Base-by-base conservation (phyloP, 2,797 vertebrate genomes). In the Poliocrania exsul region DNA sequence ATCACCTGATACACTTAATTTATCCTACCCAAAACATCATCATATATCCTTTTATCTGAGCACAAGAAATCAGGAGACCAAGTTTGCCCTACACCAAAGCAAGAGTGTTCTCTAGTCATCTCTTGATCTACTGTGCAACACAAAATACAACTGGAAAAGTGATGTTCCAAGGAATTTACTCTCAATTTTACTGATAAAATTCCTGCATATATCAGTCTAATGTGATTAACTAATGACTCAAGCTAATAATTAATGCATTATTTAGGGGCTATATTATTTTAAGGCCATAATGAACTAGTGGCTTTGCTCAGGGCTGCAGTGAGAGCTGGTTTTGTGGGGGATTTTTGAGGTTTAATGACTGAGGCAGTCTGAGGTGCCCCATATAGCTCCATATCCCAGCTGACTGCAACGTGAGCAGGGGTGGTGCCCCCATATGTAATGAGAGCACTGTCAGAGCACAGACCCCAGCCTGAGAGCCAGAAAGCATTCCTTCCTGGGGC, bases 181-280 rank as follows among this genome's bases (percentile, higher is more conserved):
- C 92, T 86, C 70, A 78, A 26, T 88, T 84, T 71, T 78, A 23
- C 61, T 42, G n/a, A 81, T 75, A 71, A 86, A 93, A 81, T 87
- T 35, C 54, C 54, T 71, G 46, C 46, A 53, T 46, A 1, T 54
- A 65, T 69, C 62, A 93, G 46, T 74, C 57, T 92, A 88, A 93
- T 81, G 49, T 54, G 73, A 89, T 92, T 90, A 93, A 79, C 62
- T 92, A 81, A 90, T 38, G 37, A 86, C 47, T 24, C 47, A 88
- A 83, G 33, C 24, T 90, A 80, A 60, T 88, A 86, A 94, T 92
- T 86, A 86, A 81, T n/a, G 8, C 5, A 11, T 16, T 86, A 49
- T 93, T 86, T 74, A 81, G 37, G 88, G 58, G n/a, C 44, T 60
- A 19, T 46, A 23, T 11, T 71, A 9, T 90, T 88, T 88, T 73